Evolutionary conservation across 1,140 invertebrate genomes (phyloP).

Genomic region (Babylonia areolata): DNA sequence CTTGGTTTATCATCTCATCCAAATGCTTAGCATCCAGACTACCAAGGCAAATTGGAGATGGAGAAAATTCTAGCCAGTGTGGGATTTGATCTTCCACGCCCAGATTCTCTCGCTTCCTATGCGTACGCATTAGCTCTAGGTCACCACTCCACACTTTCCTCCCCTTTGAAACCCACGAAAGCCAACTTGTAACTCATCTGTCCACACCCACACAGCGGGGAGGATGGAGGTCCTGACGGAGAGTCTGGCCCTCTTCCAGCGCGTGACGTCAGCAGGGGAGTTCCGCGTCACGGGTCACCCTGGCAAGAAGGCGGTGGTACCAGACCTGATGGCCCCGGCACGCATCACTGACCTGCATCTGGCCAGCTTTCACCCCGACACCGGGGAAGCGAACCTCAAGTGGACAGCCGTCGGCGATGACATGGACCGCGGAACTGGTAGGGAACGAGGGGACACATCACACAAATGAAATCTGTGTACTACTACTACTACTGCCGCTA

Average conservation of each 20-base stretch:
- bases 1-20: too few species aligned
- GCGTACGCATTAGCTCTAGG: too few species aligned
- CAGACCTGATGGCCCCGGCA: slow-evolving; percentile 49
- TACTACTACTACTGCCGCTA: too few species aligned
- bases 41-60: too few species aligned
- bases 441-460: not conserved
- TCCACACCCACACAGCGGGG: not conserved
- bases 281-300: slow-evolving; percentile 49
- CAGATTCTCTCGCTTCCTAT: too few species aligned
- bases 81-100: too few species aligned
- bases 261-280: slow-evolving; percentile 52
- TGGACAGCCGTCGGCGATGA: slow-evolving; percentile 56
- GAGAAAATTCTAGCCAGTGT: too few species aligned
- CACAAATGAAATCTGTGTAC: not conserved
- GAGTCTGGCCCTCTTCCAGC: slow-evolving; percentile 45
- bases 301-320: not conserved
- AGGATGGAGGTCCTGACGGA: slow-evolving; percentile 1
- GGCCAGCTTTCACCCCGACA: slow-evolving; percentile 36
- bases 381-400: not conserved
- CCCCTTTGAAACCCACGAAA: too few species aligned
- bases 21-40: too few species aligned
- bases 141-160: too few species aligned
- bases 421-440: slow-evolving; percentile 52
- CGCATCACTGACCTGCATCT: slow-evolving; percentile 48
- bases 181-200: too few species aligned